Percentiles rank a stretch among this genome's conserved stretches.
These are phyloP conservation scores for Lathamus discolor DNA, from an alignment of 2,113 vertebrate species.

Conservation along the genomic window DNA sequence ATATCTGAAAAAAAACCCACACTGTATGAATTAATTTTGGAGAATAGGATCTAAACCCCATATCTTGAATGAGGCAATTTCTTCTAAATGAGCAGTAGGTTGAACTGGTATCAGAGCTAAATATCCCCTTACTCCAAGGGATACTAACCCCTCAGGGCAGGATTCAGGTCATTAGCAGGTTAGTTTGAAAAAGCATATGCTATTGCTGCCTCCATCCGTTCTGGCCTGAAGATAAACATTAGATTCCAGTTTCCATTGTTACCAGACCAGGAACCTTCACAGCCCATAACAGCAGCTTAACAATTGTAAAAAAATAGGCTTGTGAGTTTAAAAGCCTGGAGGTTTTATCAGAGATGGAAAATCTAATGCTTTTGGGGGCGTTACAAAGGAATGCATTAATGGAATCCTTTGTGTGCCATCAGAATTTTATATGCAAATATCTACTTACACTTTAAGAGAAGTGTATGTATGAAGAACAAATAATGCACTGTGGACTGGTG, in stretches of 20 bases:
- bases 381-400: slow-evolving; percentile 23
- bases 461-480: background rate
- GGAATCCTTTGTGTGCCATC: background rate
- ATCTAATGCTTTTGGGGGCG: background rate
- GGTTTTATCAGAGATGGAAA: slow-evolving; percentile 18
- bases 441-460: background rate
- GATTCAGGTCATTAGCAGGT: slow-evolving; percentile 71
- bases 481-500: background rate
- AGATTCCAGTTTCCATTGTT: slow-evolving; percentile 53
- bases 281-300: slow-evolving; percentile 31
- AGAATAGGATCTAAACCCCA: background rate
- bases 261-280: slow-evolving; percentile 33
- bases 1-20: background rate
- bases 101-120: slow-evolving; percentile 64
- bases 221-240: slow-evolving; percentile 64
- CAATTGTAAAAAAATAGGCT: slow-evolving; percentile 57
- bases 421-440: slow-evolving; percentile 38
- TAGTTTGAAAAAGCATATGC: slow-evolving; percentile 64
- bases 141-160: slow-evolving; percentile 65
- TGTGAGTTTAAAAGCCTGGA: slow-evolving; percentile 39
- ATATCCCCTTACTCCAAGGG: slow-evolving; percentile 70
- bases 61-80: slow-evolving; percentile 57
- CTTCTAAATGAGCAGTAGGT: slow-evolving; percentile 49
- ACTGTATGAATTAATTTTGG: background rate
- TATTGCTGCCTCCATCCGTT: slow-evolving; percentile 54